Evolutionary conservation across 1,140 invertebrate species (phyloP).

Genomic region (Phymastichus coffea): DNA sequence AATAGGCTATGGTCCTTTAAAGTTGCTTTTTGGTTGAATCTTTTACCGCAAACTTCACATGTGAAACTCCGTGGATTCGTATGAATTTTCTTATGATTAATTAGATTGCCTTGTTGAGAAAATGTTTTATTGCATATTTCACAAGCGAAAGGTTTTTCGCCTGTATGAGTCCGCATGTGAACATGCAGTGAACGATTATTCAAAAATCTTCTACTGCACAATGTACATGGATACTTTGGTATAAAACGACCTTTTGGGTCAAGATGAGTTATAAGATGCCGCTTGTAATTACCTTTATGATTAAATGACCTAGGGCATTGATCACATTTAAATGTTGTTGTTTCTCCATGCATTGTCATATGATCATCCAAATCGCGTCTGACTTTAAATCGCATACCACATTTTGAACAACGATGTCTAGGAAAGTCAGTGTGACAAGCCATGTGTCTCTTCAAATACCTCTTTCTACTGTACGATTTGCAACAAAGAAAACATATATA

Average conservation of each 20-base stretch:
- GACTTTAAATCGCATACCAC: conserved; percentile 44
- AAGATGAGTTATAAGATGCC: conserved; percentile 47
- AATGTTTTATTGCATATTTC: conserved; percentile 56
- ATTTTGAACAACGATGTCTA: conserved; percentile 56
- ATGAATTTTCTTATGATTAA: conserved; percentile 62
- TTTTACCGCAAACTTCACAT: conserved; percentile 57
- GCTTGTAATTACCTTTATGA: conserved; percentile 52
- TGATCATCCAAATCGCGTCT: conserved; percentile 48
- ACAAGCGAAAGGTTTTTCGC: conserved; percentile 62
- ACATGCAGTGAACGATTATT: conserved; percentile 51
- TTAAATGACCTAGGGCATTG: conserved; percentile 50
- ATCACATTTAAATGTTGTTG: conserved; percentile 48
- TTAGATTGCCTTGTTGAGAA: conserved; percentile 59
- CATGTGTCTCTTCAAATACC: conserved; percentile 62
- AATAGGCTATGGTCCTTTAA: conserved; percentile 52
- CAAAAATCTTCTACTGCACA: conserved; percentile 59
- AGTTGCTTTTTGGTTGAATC: conserved; percentile 53
- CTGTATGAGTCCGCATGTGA: conserved; percentile 67
- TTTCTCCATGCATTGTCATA: conserved; percentile 36
- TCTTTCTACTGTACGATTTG: conserved; percentile 58
- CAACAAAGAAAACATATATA: conserved; percentile 63
- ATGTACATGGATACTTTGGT: conserved; percentile 55
- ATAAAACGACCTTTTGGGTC: conserved; percentile 44
- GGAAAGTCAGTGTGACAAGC: conserved; percentile 60
- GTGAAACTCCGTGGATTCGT: conserved; percentile 56